phyloP scores from a whole-genome alignment of 2,113 vertebrate species.

The Scalopus aquaticus region DNA sequence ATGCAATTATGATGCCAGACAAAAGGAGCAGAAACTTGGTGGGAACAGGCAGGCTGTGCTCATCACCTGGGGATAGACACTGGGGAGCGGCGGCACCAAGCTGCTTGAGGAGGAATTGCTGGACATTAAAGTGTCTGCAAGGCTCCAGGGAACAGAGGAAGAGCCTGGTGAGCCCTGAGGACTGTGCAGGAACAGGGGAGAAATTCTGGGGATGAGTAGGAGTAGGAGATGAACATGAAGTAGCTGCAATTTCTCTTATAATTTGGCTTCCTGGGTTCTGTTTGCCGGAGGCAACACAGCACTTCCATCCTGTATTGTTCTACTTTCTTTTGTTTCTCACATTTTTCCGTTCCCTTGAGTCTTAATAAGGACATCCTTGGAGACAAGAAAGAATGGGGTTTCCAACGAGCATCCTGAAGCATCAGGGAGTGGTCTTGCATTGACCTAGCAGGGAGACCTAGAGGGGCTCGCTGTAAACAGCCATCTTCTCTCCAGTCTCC shows the following conservation, averaged over 20 bases:
- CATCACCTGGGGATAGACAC: fast-evolving
- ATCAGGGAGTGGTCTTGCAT: fast-evolving
- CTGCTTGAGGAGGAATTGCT: background rate
- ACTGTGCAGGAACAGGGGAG: background rate
- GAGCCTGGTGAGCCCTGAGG: background rate
- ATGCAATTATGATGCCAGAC: fast-evolving
- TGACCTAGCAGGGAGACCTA: background rate
- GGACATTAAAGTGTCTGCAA: fast-evolving
- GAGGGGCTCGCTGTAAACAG: fast-evolving
- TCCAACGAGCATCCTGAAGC: background rate
- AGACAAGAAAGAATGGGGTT: background rate
- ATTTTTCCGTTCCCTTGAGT: background rate
- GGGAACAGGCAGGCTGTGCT: background rate
- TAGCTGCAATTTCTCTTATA: background rate
- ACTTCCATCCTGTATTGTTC: background rate
- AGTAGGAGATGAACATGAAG: no score
- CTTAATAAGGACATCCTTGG: background rate
- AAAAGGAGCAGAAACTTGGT: background rate
- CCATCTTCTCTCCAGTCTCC: background rate
- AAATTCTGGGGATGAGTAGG: background rate
- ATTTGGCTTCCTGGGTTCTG: background rate
- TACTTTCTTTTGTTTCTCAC: background rate
- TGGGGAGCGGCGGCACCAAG: background rate
- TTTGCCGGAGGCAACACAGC: background rate
- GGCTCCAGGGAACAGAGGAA: background rate